phyloP scores from a whole-genome alignment of 2,888 invertebrate genomes.

The Lepidochitona cinerea region DNA sequence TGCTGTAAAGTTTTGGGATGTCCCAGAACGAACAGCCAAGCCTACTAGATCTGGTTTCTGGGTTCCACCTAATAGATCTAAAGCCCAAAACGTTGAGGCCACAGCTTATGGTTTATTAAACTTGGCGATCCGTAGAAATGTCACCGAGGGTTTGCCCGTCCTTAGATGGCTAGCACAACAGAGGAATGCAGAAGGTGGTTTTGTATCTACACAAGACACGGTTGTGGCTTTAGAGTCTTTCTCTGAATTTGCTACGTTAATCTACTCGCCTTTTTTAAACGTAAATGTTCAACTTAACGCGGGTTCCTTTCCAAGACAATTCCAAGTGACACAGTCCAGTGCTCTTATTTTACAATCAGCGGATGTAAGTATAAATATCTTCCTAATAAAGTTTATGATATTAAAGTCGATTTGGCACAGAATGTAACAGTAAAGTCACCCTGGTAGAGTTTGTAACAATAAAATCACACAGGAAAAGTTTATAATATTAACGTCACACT shows the following conservation, averaged over 20 bases:
- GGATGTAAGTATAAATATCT: conserved; percentile 59
- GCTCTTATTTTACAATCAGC: conserved; percentile 66
- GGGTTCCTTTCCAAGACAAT: conserved; percentile 39
- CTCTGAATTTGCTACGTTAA: conserved; percentile 62
- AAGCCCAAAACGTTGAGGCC: conserved; percentile 66
- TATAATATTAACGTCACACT: too few species aligned
- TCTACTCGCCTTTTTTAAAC: conserved; percentile 47
- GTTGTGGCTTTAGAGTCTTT: conserved; percentile 70
- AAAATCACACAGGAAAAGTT: too few species aligned
- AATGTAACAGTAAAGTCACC: too few species aligned
- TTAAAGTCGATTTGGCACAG: too few species aligned
- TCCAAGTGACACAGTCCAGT: conserved; percentile 55
- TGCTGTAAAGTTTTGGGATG: not conserved
- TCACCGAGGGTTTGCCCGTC: conserved; percentile 53
- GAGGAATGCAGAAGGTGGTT: conserved; percentile 67
- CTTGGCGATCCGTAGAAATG: conserved; percentile 45
- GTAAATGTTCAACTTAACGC: conserved; percentile 44
- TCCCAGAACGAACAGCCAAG: not conserved
- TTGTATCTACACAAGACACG: conserved; percentile 70
- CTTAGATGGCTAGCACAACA: conserved; percentile 67
- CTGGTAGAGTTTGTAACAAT: too few species aligned
- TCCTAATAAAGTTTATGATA: too few species aligned
- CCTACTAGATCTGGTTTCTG: conserved; percentile 25
- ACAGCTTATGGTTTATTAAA: conserved; percentile 68
- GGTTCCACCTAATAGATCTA: conserved; percentile 44